Percentiles rank a stretch among this genome's conserved stretches.
These are phyloP conservation scores for Bombus pascuorum DNA, from an alignment of 1,140 invertebrate species.

Conservation along the genomic window DNA sequence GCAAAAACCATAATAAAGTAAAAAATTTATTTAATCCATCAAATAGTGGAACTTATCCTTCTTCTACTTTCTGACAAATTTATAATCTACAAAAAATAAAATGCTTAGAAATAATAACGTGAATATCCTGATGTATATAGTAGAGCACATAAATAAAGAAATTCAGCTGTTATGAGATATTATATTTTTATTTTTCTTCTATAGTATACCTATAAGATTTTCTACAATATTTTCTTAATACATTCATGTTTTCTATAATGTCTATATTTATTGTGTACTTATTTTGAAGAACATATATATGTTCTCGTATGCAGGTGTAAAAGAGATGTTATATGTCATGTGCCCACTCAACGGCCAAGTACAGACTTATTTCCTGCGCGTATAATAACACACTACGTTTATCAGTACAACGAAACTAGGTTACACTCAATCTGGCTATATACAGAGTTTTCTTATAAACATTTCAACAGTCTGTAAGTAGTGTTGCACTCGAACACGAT, in stretches of 20 bases:
- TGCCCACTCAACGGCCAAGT: background rate
- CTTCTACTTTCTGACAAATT: background rate
- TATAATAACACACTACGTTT: background rate
- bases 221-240: too few relatives aligned
- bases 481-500: background rate
- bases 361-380: background rate
- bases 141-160: too few relatives aligned
- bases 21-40: too few relatives aligned
- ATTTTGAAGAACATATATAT: too few relatives aligned
- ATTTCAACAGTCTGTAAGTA: background rate
- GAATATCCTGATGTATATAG: background rate
- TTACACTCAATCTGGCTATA: background rate
- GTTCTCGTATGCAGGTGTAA: background rate
- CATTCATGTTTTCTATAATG: too few relatives aligned
- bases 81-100: background rate
- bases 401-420: background rate
- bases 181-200: background rate
- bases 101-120: background rate
- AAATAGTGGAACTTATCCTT: too few relatives aligned
- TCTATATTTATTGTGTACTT: too few relatives aligned
- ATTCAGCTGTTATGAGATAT: background rate
- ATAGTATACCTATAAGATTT: background rate
- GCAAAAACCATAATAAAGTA: too few relatives aligned
- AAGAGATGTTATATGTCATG: background rate
- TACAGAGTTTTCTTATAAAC: background rate